These are phyloP conservation scores for Mesitornis unicolor DNA, from an alignment of 2,113 vertebrate species.

Conservation along the genomic window DNA sequence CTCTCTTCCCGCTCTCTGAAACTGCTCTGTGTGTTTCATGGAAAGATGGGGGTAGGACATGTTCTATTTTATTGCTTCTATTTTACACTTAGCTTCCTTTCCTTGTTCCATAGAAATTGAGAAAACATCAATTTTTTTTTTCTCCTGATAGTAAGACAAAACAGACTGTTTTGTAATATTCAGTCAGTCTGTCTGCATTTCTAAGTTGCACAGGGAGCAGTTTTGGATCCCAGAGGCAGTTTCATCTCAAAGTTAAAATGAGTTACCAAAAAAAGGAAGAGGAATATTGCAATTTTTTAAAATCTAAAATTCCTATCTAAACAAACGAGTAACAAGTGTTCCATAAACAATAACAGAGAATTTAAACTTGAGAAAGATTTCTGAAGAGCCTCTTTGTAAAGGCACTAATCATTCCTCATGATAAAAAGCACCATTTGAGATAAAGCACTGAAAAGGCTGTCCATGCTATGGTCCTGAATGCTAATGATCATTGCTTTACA, in stretches of 20 bases:
- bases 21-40: background rate
- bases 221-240: background rate
- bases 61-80: background rate
- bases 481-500: slow-evolving; percentile 14
- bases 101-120: background rate
- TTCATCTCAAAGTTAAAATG: background rate
- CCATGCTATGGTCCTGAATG: background rate
- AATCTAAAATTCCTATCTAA: slow-evolving; percentile 10
- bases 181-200: background rate
- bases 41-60: background rate
- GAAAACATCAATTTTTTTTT: background rate
- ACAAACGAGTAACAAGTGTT: background rate
- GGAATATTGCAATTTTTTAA: background rate
- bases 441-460: slow-evolving; percentile 16
- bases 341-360: background rate
- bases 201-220: background rate
- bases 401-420: background rate
- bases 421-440: slow-evolving; percentile 43
- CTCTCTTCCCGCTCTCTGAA: background rate
- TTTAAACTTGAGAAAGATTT: slow-evolving; percentile 10
- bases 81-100: background rate
- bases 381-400: slow-evolving; percentile 6
- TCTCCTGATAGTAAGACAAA: background rate
- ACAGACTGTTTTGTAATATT: background rate
- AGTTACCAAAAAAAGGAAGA: background rate